Conservation (phyloP, 2,797 vertebrate species). For the Notolepis coatsorum region DNA sequence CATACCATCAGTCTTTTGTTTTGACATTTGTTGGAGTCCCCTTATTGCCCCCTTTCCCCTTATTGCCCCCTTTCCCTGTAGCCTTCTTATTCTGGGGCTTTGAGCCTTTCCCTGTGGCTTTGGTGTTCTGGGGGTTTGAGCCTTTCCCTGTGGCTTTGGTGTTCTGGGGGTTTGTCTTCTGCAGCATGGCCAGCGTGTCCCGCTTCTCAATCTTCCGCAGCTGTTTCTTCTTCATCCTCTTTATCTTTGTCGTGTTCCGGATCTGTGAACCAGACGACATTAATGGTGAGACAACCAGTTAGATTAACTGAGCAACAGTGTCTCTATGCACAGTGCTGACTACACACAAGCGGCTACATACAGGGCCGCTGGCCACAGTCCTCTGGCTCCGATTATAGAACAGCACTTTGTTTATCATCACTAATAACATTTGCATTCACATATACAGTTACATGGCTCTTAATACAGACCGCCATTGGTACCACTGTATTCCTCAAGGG, state of each 20-base stretch:
- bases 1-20: conserved; percentile 6
- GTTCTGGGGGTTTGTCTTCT: conserved; percentile 72
- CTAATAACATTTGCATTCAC: too few relatives aligned
- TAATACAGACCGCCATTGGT: too few relatives aligned
- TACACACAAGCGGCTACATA: background rate
- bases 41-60: too few relatives aligned
- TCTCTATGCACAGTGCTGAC: background rate
- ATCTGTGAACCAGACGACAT: conserved; percentile 79
- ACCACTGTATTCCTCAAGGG: too few relatives aligned
- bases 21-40: background rate
- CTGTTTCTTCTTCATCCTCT: conserved; percentile 93
- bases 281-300: too few relatives aligned
- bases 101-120: too few relatives aligned
- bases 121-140: too few relatives aligned
- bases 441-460: too few relatives aligned
- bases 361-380: too few relatives aligned
- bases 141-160: conserved; percentile 49
- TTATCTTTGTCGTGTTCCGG: conserved; percentile 92
- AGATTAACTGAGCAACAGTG: background rate
- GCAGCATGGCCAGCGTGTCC: conserved; percentile 88
- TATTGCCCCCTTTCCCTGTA: too few relatives aligned
- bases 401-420: too few relatives aligned
- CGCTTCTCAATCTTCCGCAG: conserved; percentile 90
- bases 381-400: background rate
- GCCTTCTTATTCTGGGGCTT: too few relatives aligned